Evolutionary conservation across 1,140 invertebrate genomes (phyloP).

Genomic region (fruit fly (Drosophila melanogaster)): Release_6_plus_ISO1_MT NT_037436.4:12503001-12503500

Average conservation of each 20-base stretch:
- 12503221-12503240: slow-evolving; percentile 90
- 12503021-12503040: slow-evolving; percentile 96
- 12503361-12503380: slow-evolving; percentile 94
- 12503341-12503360: slow-evolving; percentile 90
- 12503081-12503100: slow-evolving; percentile 94
- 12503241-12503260: slow-evolving; percentile 25
- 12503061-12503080: slow-evolving; percentile 98
- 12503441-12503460: slow-evolving; percentile 65
- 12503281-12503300: slow-evolving; percentile 80
- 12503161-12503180: slow-evolving; percentile 92
- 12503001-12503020: slow-evolving; percentile 98
- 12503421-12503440: slow-evolving; percentile 83
- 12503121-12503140: slow-evolving; percentile 89
- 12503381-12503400: slow-evolving; percentile 85
- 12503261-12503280: slow-evolving; percentile 72
- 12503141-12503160: slow-evolving; percentile 95
- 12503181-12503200: slow-evolving; percentile 94
- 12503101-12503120: slow-evolving; percentile 94
- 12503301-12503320: slow-evolving; percentile 88
- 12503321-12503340: slow-evolving; percentile 91
- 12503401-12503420: slow-evolving; percentile 68
- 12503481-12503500: slow-evolving; percentile 79
- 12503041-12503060: slow-evolving; percentile 96
- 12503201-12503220: slow-evolving; percentile 96
- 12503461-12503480: slow-evolving; percentile 74